These are phyloP conservation scores for Pissodes strobi DNA, from an alignment of 1,140 invertebrate species.

Conservation along the genomic window DNA sequence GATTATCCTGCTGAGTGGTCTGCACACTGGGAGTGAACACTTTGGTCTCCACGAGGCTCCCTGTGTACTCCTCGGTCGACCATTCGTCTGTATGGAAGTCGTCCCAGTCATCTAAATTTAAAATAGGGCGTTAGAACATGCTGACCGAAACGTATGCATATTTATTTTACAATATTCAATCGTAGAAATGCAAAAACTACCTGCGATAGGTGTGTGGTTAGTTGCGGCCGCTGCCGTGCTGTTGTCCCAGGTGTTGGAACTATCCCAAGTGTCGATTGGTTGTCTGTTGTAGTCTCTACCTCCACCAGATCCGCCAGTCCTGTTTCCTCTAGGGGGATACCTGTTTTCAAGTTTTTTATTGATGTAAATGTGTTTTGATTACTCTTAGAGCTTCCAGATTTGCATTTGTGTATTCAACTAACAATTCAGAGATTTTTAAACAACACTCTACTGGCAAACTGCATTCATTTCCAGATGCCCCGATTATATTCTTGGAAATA, in stretches of 20 bases:
- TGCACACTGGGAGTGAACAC: slow-evolving; percentile 80
- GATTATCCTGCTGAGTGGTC: neutral
- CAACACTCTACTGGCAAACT: neutral
- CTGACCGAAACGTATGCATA: no score
- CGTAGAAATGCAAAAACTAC: slow-evolving; percentile 10
- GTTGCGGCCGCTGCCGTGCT: slow-evolving; percentile 38
- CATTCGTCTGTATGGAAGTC: slow-evolving; percentile 76
- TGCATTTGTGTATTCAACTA: neutral
- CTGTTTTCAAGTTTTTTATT: neutral
- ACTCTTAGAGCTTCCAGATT: no score
- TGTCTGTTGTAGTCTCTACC: slow-evolving; percentile 53
- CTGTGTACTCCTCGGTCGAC: slow-evolving; percentile 94
- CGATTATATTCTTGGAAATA: no score
- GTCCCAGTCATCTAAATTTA: slow-evolving; percentile 53
- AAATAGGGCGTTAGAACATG: no score
- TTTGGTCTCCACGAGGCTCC: slow-evolving; percentile 91
- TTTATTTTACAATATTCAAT: no score
- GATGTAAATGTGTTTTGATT: neutral
- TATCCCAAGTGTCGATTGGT: slow-evolving; percentile 61
- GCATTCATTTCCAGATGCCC: no score
- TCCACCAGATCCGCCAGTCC: slow-evolving; percentile 58
- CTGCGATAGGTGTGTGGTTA: neutral
- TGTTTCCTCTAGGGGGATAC: slow-evolving; percentile 24
- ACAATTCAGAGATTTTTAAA: neutral
- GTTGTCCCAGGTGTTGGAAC: slow-evolving; percentile 50